A percentile compares a stretch with the other conserved stretches of the same genome.
phyloP scores from a whole-genome alignment of 2,113 vertebrate genomes.

The Actinemys pallida region DNA sequence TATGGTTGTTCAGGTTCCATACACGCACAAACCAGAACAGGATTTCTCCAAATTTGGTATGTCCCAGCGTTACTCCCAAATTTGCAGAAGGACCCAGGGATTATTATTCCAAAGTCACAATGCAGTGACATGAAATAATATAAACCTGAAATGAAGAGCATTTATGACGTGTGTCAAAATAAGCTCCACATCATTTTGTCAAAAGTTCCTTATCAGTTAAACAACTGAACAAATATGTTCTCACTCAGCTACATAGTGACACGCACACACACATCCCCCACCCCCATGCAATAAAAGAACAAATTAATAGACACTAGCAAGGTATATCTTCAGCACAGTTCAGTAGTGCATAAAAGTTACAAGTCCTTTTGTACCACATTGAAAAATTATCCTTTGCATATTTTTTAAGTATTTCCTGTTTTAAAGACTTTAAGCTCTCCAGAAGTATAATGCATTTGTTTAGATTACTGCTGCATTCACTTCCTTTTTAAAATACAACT shows the following conservation, averaged over 20 bases:
- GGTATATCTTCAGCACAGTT: background rate
- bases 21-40: background rate
- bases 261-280: background rate
- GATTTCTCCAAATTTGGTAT: background rate
- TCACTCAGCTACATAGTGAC: background rate
- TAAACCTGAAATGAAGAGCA: background rate
- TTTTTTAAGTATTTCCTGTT: background rate
- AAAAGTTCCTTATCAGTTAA: background rate
- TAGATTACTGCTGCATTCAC: background rate
- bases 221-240: background rate
- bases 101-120: background rate
- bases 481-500: slow-evolving; percentile 14
- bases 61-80: background rate
- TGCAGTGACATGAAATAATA: background rate
- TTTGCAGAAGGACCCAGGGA: background rate
- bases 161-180: background rate
- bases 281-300: accelerated
- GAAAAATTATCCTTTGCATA: background rate
- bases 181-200: background rate
- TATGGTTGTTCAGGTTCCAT: background rate
- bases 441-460: background rate
- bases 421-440: background rate
- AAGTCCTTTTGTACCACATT: background rate
- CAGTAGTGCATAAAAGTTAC: background rate
- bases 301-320: background rate